Base-by-base conservation (phyloP, 2,888 invertebrate genomes). In the Belgica antarctica region DNA sequence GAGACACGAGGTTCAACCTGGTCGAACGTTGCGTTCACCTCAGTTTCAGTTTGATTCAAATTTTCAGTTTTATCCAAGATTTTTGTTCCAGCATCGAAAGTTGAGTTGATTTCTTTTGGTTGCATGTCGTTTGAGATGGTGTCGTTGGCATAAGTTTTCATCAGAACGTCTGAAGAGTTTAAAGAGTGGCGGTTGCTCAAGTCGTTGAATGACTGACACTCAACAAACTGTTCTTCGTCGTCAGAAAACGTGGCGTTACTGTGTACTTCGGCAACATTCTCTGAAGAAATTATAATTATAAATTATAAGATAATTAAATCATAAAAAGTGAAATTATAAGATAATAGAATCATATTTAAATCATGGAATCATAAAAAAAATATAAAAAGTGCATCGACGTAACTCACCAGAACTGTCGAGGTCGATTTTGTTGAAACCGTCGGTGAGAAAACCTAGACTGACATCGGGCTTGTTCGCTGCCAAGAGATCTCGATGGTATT, bases 171-270 rank as follows among this genome's bases (percentile, higher is more conserved):
- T 1, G 25, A n/a, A 5, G 59, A 25, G 15, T 46, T 46, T 12
- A 15, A 15, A 4, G 8, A 12, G 17, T 7, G 17, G 2, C 34
- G 62, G 19, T 34, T 28, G 17, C 62, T 62, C 28, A 31, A 31
- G 22, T 59, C 59, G 27, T 19, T 59, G 27, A 52, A 63, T 12
- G 77, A 74, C 19, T 76, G 74, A 70, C 80, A 80, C 73, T 80
- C 80, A 4, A 75, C 76, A 74, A 76, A 80, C 4, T 73, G 73
- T 73, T 77, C 77, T 73, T 76, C 76, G 71, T 77, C 77, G 10
- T 65, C 65, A 27, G 65, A 65, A 3, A 17, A 24, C 27, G 65
- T 65, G 12, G 15, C n/a, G 15, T 59, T 57, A 22, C 24, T 59
- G 59, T 27, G 59, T 46, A n/a, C n/a, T n/a, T n/a, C n/a, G n/a